Base-by-base conservation (phyloP, 2,797 vertebrate genomes). In the Anguilla pacifica region DNA sequence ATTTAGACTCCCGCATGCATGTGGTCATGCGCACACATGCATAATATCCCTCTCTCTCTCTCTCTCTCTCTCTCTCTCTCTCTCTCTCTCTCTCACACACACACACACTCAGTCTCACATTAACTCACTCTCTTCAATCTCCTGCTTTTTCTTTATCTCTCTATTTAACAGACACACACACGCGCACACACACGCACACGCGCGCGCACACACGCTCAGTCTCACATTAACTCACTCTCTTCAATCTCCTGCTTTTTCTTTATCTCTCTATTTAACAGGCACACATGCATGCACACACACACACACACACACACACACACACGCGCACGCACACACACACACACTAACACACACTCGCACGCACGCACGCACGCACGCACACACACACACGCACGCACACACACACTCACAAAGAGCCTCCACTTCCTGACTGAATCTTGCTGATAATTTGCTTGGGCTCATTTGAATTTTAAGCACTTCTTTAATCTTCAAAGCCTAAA, bases 401-500 rank as follows among this genome's bases (percentile, higher is more conserved):
- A 55, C 86, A 87, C 84, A 70, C 84, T 86, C 87, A 51, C 89
- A 90, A 89, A 87, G 88, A 89, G 89, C 91, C 84, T 92, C 94
- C 97, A 93, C 96, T 98, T 98, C 98, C 98, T 97, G 97, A 97
- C 97, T 97, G 97, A 98, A 98, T 98, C 97, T 98, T 98, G 96
- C 98, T 97, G 96, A 98, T 99, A 98, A 98, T 98, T 99, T 99
- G 97, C 97, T 97, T 96, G 97, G 97, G 97, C 98, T 99, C 98
- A 99, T 99, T 99, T 99, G 98, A 99, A 99, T 99, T 99, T 99
- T 98, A 99, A 99, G 98, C 97, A 98, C 98, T 99, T 97, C 98
- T 99, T 99, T 99, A 99, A 99, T 99, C 98, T 99, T 98, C 98
- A 98, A 98, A 99, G 98, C 97, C 97, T 97, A 98, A 97, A 98